A percentile compares a stretch with the other conserved stretches of the same genome.
Evolutionary conservation across 1,140 invertebrate species (phyloP).

Genomic region (Antheraea pernyi): DNA sequence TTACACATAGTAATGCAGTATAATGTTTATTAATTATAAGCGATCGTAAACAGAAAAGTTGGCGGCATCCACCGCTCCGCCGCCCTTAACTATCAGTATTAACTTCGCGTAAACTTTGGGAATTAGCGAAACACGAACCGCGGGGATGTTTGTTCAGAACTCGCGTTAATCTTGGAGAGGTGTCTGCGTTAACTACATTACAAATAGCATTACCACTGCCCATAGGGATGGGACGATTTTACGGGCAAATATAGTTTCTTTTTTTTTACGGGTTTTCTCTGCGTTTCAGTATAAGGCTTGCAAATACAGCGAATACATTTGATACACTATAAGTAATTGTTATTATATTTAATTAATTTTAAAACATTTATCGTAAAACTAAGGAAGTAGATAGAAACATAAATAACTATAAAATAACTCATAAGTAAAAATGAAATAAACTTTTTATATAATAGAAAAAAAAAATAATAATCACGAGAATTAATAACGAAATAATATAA

Average conservation of each 20-base stretch:
- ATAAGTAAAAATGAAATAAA: too few species aligned
- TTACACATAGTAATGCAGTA: neutral
- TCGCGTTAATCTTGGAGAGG: constrained; percentile 5
- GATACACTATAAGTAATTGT: too few species aligned
- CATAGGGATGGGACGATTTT: neutral
- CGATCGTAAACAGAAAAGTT: neutral
- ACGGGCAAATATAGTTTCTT: neutral
- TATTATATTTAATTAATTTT: too few species aligned
- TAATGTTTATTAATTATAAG: constrained; percentile 1
- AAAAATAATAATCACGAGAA: too few species aligned
- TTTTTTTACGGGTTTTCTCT: neutral
- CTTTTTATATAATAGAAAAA: too few species aligned
- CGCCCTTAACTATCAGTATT: constrained; percentile 4
- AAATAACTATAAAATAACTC: too few species aligned
- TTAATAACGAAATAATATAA: too few species aligned
- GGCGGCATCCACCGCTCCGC: neutral
- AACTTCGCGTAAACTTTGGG: constrained; percentile 5
- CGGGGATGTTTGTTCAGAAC: constrained; percentile 9
- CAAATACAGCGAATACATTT: too few species aligned
- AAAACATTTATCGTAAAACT: too few species aligned
- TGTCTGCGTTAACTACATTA: constrained; percentile 5
- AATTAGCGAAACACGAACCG: constrained; percentile 12
- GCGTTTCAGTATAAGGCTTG: neutral
- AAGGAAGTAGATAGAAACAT: too few species aligned
- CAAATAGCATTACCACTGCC: neutral